These are phyloP conservation scores for Mythimna loreyi DNA, from an alignment of 2,888 invertebrate species.

Conservation along the genomic window DNA sequence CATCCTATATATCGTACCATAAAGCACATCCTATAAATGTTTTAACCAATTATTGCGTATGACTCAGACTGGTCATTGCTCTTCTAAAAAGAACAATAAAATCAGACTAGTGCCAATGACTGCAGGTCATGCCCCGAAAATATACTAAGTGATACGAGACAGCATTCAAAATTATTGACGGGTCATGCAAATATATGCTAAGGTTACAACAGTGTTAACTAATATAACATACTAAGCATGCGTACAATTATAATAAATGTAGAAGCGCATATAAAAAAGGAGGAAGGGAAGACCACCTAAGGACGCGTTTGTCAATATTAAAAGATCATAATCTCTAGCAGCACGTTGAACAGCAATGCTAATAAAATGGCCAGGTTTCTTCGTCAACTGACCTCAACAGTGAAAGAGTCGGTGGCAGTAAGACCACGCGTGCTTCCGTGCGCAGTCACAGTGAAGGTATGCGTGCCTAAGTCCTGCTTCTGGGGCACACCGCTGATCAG, in stretches of 20 bases:
- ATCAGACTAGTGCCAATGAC: conserved; percentile 6
- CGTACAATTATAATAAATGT: not conserved
- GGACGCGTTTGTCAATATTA: too few species aligned
- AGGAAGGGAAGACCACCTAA: not conserved
- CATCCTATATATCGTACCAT: not conserved
- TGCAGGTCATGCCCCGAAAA: conserved; percentile 11
- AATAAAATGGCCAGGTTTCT: not conserved
- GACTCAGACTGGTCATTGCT: conserved; percentile 23
- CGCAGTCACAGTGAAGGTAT: conserved; percentile 92
- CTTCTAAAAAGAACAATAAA: conserved; percentile 18
- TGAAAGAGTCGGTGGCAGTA: conserved; percentile 92
- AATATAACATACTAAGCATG: not conserved
- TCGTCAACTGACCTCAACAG: conserved; percentile 90
- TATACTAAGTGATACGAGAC: not conserved
- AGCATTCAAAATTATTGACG: not conserved
- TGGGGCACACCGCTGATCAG: conserved; percentile 94
- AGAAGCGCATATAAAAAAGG: not conserved
- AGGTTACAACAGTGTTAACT: not conserved
- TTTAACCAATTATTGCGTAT: not conserved
- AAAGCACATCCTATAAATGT: not conserved
- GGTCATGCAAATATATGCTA: not conserved
- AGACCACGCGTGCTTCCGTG: conserved; percentile 87
- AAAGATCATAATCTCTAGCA: not conserved
- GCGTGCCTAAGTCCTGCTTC: conserved; percentile 92
- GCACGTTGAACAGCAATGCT: not conserved